These are phyloP conservation scores for Etheostoma spectabile DNA, from an alignment of 2,113 vertebrate species.

Conservation along the genomic window DNA sequence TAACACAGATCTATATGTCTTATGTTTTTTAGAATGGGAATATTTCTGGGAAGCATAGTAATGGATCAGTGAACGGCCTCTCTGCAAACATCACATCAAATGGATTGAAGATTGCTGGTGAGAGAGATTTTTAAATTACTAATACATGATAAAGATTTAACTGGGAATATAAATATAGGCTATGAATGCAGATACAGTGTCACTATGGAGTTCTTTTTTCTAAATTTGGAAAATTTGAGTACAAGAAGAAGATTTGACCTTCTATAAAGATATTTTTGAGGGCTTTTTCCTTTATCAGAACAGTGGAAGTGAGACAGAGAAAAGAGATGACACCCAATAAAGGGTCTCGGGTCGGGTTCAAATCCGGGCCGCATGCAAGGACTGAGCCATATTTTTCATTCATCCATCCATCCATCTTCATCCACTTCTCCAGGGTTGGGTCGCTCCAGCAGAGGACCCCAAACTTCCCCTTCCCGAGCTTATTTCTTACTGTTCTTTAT, in stretches of 20 bases:
- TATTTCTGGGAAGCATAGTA: constrained; percentile 53
- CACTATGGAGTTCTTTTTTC: neutral
- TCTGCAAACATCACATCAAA: constrained; percentile 39
- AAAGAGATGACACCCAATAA: too few relatives aligned
- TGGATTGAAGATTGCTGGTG: constrained; percentile 61
- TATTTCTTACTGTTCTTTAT: neutral
- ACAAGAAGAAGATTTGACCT: neutral
- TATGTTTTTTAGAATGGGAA: constrained; percentile 44
- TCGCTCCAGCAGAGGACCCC: too few relatives aligned
- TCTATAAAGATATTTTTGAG: too few relatives aligned
- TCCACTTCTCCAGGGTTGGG: too few relatives aligned
- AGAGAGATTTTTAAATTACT: neutral
- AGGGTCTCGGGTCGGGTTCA: too few relatives aligned
- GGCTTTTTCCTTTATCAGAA: too few relatives aligned
- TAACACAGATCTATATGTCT: neutral
- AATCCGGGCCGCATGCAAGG: too few relatives aligned
- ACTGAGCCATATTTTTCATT: too few relatives aligned
- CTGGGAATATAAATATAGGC: neutral
- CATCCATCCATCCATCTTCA: too few relatives aligned
- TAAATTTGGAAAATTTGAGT: neutral
- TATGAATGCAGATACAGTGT: neutral
- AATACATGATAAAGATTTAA: neutral
- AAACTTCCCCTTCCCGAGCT: too few relatives aligned
- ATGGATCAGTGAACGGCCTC: constrained; percentile 73
- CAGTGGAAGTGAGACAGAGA: too few relatives aligned